Base-by-base conservation (phyloP, 2,888 invertebrate species). In the Drosophila incognita region DNA sequence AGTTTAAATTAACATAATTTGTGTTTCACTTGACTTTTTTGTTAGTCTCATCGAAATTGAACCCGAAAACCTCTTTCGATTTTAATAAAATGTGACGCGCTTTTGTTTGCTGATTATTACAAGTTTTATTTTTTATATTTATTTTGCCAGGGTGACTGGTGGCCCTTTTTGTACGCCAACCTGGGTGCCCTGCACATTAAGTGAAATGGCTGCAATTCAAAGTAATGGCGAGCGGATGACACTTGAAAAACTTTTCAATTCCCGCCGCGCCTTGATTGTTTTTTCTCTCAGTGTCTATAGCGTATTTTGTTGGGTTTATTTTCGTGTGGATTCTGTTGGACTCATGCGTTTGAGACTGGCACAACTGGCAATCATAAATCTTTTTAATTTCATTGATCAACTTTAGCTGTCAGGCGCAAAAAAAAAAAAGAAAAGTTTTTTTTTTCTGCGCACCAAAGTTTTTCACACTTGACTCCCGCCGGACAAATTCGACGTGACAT, bases 301-400 rank as follows among this genome's bases (percentile, higher is more conserved):
- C 6, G 1, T 31, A 24, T 31, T 57, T 53, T 31, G 29, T 35
- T 21, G 42, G 42, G 21, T 0, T 27, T 13, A 21, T 8, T 52
- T 38, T 54, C 59, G 35, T 61, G 56, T 36, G 51, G 61, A 63
- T 62, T 82, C 0, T 65, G 13, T 64, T 53, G 38, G 67, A 73
- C 68, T 77, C 68, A 70, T 74, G 86, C 70, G 69, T 79, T 71
- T 65, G 63, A 65, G 86, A 83, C 69, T 77, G 82, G 62, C 72
- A 48, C 67, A 79, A 75, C 76, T 81, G 53, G 68, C 85, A 87
- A 89, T 87, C 90, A 85, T 85, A 89, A 87, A 87, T 87, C 90
- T 87, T 87, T 86, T 87, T 89, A 89, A 87, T 87, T 89, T 87
- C 86, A 88, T 89, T 87, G 87, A 89, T 89, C 89, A 89, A 87